Evolutionary conservation across 2,888 invertebrate species (phyloP), one percentile per base, ranked within the genome.

Genomic region (Nasonia oneida): DNA sequence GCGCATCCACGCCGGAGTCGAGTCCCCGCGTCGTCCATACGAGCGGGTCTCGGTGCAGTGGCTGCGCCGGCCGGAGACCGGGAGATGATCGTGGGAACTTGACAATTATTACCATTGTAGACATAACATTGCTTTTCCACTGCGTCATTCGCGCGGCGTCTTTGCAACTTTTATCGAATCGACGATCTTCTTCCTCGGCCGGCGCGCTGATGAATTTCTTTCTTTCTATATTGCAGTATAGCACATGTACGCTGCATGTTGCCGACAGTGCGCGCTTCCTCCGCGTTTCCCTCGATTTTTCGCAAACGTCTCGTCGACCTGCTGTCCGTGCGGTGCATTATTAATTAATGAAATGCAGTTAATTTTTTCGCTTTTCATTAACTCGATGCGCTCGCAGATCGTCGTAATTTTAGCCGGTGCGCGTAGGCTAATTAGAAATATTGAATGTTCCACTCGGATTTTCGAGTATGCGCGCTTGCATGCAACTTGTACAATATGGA

Each of bases 31-130:
- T 18, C 4, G 57, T 57, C 57, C n/a, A n/a, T 6, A 2, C 8
- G 14, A 33, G 67, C 33, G 67, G 2, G 29, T 64, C 29, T 29
- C 67, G 67, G 67, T 67, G 73, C 42, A 42, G 23, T 42, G 42
- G 39, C 53, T 61, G 4, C 6, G n/a, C n/a, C 23, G 29, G 29
- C 29, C 29, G 29, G 29, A 29, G 29, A 29, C 29, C 29, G 50
- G 0, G 47, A 47, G 91, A 92, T 91, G 89, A 89, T 84, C 92
- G 92, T 92, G 92, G 90, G 92, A 92, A 91, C 90, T 87, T 81
- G 88, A 88, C 91, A 92, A 92, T 92, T 92, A 92, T 91, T 90
- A 90, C 89, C 90, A 91, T 91, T 91, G 91, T 91, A 89, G 89
- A 89, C 88, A 89, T 89, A 89, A 91, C 91, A 92, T 91, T 92